These are phyloP conservation scores for Chymomyza costata DNA, from an alignment of 1,140 invertebrate genomes.

Conservation along the genomic window DNA sequence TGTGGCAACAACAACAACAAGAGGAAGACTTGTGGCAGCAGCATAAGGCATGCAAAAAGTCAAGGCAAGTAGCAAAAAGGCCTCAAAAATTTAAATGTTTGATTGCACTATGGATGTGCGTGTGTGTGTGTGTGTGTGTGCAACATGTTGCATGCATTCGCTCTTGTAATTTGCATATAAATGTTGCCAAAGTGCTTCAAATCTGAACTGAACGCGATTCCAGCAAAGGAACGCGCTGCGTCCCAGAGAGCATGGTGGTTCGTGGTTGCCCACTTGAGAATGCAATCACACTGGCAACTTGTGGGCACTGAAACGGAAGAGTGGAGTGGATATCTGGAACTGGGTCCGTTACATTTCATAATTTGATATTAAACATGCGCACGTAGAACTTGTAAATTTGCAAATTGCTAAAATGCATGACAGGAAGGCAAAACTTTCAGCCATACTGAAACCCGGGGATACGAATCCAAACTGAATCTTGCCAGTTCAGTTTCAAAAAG, in stretches of 20 bases:
- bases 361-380: constrained; percentile 70
- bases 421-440: constrained; percentile 25
- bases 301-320: neutral
- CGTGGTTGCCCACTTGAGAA: constrained; percentile 62
- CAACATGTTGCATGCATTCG: constrained; percentile 68
- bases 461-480: neutral
- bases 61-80: neutral
- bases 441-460: constrained; percentile 22
- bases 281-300: constrained; percentile 49
- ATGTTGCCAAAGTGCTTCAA: constrained; percentile 56
- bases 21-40: no score
- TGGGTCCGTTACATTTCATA: constrained; percentile 55
- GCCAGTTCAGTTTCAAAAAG: constrained; percentile 28
- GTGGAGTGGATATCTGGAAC: constrained; percentile 23
- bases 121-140: constrained; percentile 4
- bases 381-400: constrained; percentile 68
- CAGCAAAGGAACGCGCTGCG: no score
- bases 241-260: no score
- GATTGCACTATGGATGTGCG: no score
- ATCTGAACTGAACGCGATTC: no score
- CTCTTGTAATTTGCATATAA: constrained; percentile 66
- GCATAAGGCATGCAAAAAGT: constrained; percentile 17
- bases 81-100: no score
- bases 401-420: constrained; percentile 68
- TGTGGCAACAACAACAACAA: no score